Evolutionary conservation across 2,888 invertebrate species (phyloP).

Genomic region (Pilophorus perplexus): DNA sequence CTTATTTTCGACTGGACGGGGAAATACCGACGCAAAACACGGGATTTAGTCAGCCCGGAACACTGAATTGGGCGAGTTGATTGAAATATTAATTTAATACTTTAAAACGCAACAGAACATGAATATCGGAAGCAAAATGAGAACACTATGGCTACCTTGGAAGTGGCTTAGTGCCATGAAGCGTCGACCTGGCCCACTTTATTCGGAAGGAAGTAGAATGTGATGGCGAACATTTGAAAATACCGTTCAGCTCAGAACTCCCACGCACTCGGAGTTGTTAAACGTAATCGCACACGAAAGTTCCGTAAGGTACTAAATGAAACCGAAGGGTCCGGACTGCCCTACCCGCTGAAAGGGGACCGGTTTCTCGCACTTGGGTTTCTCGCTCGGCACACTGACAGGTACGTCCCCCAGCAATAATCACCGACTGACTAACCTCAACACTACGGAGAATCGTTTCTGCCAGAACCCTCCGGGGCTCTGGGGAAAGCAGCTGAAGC

Average conservation of each 20-base stretch:
- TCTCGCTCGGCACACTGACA: slow-evolving; percentile 8
- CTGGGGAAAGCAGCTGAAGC: slow-evolving; percentile 13
- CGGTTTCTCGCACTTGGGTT: slow-evolving; percentile 19
- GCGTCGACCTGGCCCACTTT: slow-evolving; percentile 38
- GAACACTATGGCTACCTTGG: slow-evolving; percentile 37
- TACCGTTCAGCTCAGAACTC: slow-evolving; percentile 18
- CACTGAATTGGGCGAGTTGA: no score
- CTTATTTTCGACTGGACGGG: no score
- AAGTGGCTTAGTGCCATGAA: slow-evolving; percentile 39
- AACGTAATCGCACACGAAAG: slow-evolving; percentile 29
- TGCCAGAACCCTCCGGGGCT: neutral
- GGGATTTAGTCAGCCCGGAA: no score
- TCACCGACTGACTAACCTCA: slow-evolving; percentile 31
- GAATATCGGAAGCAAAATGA: slow-evolving; percentile 22
- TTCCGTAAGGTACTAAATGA: slow-evolving; percentile 16
- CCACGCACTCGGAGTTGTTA: slow-evolving; percentile 20
- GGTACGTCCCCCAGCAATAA: slow-evolving; percentile 17
- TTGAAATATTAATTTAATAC: no score
- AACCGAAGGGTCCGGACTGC: slow-evolving; percentile 1
- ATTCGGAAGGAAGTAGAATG: slow-evolving; percentile 21
- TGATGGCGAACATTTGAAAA: slow-evolving; percentile 24
- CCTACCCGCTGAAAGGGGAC: slow-evolving; percentile 29
- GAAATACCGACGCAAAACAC: no score
- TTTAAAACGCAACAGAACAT: no score
- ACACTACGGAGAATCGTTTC: neutral